Base-by-base conservation (phyloP, 2,797 vertebrate genomes). In the Zenarchopterus dispar region DNA sequence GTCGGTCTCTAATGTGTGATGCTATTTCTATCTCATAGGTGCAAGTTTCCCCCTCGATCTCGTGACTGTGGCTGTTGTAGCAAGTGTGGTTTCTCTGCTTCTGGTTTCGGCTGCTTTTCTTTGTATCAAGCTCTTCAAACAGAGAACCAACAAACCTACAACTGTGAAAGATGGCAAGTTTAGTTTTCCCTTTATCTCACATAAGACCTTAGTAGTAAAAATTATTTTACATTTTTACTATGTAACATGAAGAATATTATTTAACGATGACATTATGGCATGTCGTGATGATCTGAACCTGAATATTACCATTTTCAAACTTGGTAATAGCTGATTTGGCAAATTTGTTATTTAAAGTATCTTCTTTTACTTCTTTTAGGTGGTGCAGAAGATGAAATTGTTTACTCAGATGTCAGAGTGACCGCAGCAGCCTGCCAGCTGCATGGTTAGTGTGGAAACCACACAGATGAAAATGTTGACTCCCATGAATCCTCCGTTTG, bases 91-190 rank as follows among this genome's bases (percentile, higher is more conserved):
- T 1, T 3, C 7, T 15, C 16, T 48, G 0, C 48, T 79, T 24
- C n/a, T 82, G 7, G 4, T 31, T 45, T 22, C 61, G 48, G 61
- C 8, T 56, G 3, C 47, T 18, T 42, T 56, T 33, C n/a, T 57
- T 39, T 8, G 9, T 10, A 17, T 62, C 6, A 62, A 48, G 18
- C 26, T 31, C 21, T 4, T 49, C 0, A 36, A 11, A 4, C 10
- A 19, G 0, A 65, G 15, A 54, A 26, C 0, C 4, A 42, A 8
- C 16, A 11, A 28, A 28, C 5, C 53, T 17, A 16, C 1, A 0
- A 44, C n/a, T 53, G n/a, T 39, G 19, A 19, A 6, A 4, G 21
- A 58, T 10, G 73, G 70, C 74, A 52, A 55, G 5, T 6, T 36
- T 2, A 11, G 2, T 36, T 36, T 36, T 36, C 5, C 28, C 9